A percentile compares a stretch with the other conserved stretches of the same genome.
Evolutionary conservation across 2,888 invertebrate genomes (phyloP).

Genomic region (Cryptus armator): DNA sequence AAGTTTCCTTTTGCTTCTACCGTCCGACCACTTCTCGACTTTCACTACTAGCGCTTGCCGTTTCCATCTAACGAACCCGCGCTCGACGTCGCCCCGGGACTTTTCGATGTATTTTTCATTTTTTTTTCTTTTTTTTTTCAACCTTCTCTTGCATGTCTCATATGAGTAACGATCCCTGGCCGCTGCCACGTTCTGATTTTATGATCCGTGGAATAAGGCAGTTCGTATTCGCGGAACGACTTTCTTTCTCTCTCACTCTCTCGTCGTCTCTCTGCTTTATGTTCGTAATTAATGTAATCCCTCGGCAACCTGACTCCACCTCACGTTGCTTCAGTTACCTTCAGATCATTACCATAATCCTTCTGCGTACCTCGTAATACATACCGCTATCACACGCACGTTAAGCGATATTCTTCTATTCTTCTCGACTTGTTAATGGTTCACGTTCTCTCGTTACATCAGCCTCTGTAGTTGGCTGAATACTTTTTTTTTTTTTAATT

Average conservation of each 20-base stretch:
- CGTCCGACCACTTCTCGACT: constrained; percentile 33
- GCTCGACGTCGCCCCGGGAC: neutral
- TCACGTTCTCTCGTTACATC: neutral
- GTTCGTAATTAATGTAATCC: constrained; percentile 75
- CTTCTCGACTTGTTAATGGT: neutral
- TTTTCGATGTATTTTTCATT: constrained; percentile 8
- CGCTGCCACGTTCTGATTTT: constrained; percentile 70
- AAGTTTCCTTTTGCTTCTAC: neutral
- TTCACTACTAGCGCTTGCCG: constrained; percentile 14
- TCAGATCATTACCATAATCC: constrained; percentile 73
- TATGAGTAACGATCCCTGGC: constrained; percentile 60
- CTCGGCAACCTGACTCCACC: constrained; percentile 72
- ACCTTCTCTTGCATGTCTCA: constrained; percentile 6
- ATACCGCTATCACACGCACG: constrained; percentile 3
- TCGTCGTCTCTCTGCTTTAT: constrained; percentile 68
- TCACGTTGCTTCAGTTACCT: constrained; percentile 69
- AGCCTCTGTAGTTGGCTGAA: neutral
- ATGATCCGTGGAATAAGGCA: constrained; percentile 74
- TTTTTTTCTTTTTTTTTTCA: constrained; percentile 27
- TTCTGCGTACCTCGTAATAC: constrained; percentile 45
- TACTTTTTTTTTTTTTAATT: no score
- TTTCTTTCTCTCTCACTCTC: neutral
- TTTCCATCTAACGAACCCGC: constrained; percentile 8
- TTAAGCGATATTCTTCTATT: constrained; percentile 4
- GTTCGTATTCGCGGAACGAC: constrained; percentile 73